Conservation (phyloP, 2,113 vertebrate species). For the Tapirus terrestris region DNA sequence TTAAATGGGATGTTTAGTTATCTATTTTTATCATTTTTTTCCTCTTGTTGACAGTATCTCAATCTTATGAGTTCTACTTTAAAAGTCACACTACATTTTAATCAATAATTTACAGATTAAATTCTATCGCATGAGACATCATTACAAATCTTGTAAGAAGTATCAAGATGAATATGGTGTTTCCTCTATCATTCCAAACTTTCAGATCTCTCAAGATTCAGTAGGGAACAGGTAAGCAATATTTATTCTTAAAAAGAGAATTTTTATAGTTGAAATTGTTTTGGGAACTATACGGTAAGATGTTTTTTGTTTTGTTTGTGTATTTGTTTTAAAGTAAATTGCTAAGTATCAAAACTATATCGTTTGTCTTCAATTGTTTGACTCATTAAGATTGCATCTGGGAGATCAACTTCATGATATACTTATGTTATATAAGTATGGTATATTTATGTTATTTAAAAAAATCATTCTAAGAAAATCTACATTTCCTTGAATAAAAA, state of each 20-base stretch:
- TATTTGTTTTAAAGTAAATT: slow-evolving; percentile 22
- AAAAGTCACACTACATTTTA: slow-evolving; percentile 80
- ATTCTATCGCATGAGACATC: slow-evolving; percentile 90
- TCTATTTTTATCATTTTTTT: slow-evolving; percentile 5
- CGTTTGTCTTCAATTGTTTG: slow-evolving; percentile 50
- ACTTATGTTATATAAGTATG: background rate
- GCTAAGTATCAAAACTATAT: background rate
- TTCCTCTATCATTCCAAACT: slow-evolving; percentile 86
- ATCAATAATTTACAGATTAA: slow-evolving; percentile 87
- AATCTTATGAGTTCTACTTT: slow-evolving; percentile 57
- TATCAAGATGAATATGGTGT: slow-evolving; percentile 91
- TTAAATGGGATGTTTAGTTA: slow-evolving; percentile 43
- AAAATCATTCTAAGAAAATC: background rate
- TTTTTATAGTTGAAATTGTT: slow-evolving; percentile 52
- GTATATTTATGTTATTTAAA: background rate
- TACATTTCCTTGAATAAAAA: slow-evolving; percentile 26
- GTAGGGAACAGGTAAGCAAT: slow-evolving; percentile 87
- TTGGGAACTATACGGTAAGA: background rate
- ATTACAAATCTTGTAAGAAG: slow-evolving; percentile 91
- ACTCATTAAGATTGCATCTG: background rate
- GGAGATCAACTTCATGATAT: slow-evolving; percentile 9
- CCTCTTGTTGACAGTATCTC: slow-evolving; percentile 68
- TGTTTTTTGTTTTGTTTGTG: background rate
- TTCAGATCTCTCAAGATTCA: slow-evolving; percentile 88
- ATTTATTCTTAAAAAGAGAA: slow-evolving; percentile 58